Base-by-base conservation (phyloP, 2,113 vertebrate genomes). In the Bubo bubo region DNA sequence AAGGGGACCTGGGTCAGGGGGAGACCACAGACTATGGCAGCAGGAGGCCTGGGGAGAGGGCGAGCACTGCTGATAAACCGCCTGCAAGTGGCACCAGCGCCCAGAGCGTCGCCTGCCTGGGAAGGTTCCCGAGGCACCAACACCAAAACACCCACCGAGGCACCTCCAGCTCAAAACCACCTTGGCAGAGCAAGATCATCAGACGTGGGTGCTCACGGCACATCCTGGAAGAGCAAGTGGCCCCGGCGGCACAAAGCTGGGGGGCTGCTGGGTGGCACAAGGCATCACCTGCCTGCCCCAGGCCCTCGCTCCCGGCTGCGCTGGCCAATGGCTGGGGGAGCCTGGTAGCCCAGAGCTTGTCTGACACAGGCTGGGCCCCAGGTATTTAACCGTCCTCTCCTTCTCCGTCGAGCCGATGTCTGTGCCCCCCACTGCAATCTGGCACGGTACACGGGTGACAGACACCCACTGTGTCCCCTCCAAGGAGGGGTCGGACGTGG, bases 1-100 rank as follows among this genome's bases (percentile, higher is more conserved):
- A 15, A 27, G 20, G 4, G 39, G 32, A 14, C 8, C 3, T 0
- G 4, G 22, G 5, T 0, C 0, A 0, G 6, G 56, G 18, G 8
- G 7, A 27, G 8, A 6, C 20, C 2, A 11, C 0, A 2, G 23
- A 8, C 15, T 8, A 3, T 1, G 8, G 32, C 30, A 10, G 17
- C 13, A 1, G 37, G 52, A 32, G 41, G 8, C 18, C n/a, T 8
- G 27, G 62, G 63, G 35, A n/a, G 12, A 6, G 68, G 17, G 3
- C 45, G 5, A 6, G 22, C 15, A 1, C 27, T 12, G 82, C 85
- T 6, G 1, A 20, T 2, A 21, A 77, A 10, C 28, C 17, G 1
- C 37, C n/a, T 15, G 8, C 8, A 12, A 66, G 26, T 0, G 1
- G 19, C 12, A 28, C 19, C 27, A 0, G 20, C 5, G 21, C 58